phyloP scores from a whole-genome alignment of 2,113 vertebrate genomes.

The Cercocebus atys region DNA sequence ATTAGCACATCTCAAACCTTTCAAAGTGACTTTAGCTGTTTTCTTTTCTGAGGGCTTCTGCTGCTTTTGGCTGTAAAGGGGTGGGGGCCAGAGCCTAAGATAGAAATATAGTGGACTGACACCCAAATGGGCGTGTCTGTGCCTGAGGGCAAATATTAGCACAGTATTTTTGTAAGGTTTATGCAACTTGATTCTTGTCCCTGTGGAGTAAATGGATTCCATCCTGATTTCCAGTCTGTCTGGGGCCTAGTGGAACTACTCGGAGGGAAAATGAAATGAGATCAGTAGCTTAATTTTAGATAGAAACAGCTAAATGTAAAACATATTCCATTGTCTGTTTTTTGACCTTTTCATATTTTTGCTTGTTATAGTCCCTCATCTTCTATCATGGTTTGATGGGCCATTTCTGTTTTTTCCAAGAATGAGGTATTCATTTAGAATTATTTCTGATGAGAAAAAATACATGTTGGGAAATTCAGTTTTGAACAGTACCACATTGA shows the following conservation, averaged over 20 bases:
- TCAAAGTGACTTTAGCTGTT: conserved; percentile 74
- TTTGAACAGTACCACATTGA: not conserved
- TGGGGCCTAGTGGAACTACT: conserved; percentile 22
- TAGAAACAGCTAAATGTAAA: not conserved
- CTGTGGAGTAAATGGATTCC: conserved; percentile 66
- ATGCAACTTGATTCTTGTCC: conserved; percentile 69
- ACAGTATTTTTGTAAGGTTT: conserved; percentile 76
- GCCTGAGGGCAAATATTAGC: conserved; percentile 74
- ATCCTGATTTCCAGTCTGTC: conserved; percentile 67
- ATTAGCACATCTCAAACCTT: conserved; percentile 74
- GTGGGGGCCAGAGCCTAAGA: conserved; percentile 47
- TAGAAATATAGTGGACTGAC: conserved; percentile 59
- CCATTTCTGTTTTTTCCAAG: not conserved
- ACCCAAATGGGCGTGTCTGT: conserved; percentile 61
- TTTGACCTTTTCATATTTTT: not conserved
- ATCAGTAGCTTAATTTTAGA: conserved; percentile 31
- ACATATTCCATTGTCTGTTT: not conserved
- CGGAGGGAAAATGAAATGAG: conserved; percentile 4
- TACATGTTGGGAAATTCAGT: not conserved
- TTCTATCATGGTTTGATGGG: not conserved
- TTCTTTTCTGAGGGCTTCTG: conserved; percentile 69
- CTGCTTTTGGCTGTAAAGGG: conserved; percentile 62
- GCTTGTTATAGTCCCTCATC: not conserved
- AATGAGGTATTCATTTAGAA: not conserved
- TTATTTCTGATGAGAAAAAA: not conserved